Evolutionary conservation across 2,113 vertebrate genomes (phyloP), one percentile per base, ranked within the genome.

Genomic region (Piprites chloris): DNA sequence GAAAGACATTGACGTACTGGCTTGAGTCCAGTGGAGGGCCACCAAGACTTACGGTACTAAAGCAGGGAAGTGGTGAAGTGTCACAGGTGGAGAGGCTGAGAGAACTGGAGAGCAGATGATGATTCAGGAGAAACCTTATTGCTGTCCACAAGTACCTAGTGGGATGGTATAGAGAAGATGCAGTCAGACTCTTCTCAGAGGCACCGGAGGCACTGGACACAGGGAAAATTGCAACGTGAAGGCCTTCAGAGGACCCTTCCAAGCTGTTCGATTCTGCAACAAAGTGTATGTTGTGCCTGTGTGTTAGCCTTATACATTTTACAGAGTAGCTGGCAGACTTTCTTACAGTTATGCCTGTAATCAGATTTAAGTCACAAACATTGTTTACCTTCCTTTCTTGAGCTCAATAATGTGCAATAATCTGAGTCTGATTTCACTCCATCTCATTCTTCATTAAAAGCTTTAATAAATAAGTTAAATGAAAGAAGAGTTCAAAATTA

Each of bases 401-500:
- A 95, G 33, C 26, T 93, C 30, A 84, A 2, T 81, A 74, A 78
- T 89, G 80, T 78, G 39, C 53, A 89, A 59, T 91, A 71, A 68
- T 81, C 56, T 18, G 9, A 84, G 59, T 56, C 9, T 87, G 47
- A 87, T 63, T 78, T 93, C 47, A 27, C n/a, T 93, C 42, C n/a
- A 5, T 68, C 52, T 94, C 9, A 2, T 69, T 95, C 77, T 93
- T 91, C 35, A 33, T 47, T 91, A 55, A 94, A 82, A 75, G 42
- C 59, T 95, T 72, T 72, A 84, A 75, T 84, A 86, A 90, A 66
- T 84, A 87, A 93, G 59, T 66, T 90, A 83, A 91, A 53, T 76
- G 32, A 44, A 79, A 78, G 74, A 93, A 74, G 26, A 71, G 26
- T 67, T 95, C 8, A 89, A 65, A 93, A 85, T 89, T 2, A 74